Evolutionary conservation across 2,797 vertebrate genomes (phyloP), one percentile per base, ranked within the genome.

Genomic region (Sylvia borin): DNA sequence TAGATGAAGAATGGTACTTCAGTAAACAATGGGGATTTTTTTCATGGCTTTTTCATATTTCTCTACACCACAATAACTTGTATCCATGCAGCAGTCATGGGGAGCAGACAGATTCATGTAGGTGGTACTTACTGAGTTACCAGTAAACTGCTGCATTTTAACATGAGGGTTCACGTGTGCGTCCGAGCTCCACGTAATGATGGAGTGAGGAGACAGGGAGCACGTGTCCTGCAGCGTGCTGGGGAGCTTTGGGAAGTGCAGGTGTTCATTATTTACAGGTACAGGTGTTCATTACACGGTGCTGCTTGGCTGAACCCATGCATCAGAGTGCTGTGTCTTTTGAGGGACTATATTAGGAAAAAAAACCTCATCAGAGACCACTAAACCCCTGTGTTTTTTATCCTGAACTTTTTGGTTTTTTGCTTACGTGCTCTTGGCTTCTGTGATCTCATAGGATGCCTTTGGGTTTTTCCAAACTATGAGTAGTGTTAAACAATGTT

Each of bases 161-260:
- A 11, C 1, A 2, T 16, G 58, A 4, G 80, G 78, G 47, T 53
- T 92, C 50, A 32, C 1, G 1, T 1, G 7, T 25, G 50, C 3
- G 17, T 29, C 50, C 5, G 6, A 76, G 74, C 86, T 51, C 36
- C 50, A 1, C 0, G 0, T 65, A 54, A 40, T 54, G 72, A 65
- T 8, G 78, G 53, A 74, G 50, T 5, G 2, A 47, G 81, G 51
- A 72, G 62, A 12, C n/a, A 6, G 54, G 14, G 55, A 81, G 24
- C 6, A 1, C 3, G 2, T 87, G 67, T 66, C 67, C 62, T 61
- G 43, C 53, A 62, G 78, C 0, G 0, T 67, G 72, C 48, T 55
- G 43, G n/a, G 64, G 20, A 53, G 43, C 77, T 82, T 40, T 45
- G 6, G 40, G 29, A 55, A 19, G 29, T 68, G 14, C 26, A 65